phyloP scores from a whole-genome alignment of 2,797 vertebrate genomes.

The Tympanoctomys barrerae region DNA sequence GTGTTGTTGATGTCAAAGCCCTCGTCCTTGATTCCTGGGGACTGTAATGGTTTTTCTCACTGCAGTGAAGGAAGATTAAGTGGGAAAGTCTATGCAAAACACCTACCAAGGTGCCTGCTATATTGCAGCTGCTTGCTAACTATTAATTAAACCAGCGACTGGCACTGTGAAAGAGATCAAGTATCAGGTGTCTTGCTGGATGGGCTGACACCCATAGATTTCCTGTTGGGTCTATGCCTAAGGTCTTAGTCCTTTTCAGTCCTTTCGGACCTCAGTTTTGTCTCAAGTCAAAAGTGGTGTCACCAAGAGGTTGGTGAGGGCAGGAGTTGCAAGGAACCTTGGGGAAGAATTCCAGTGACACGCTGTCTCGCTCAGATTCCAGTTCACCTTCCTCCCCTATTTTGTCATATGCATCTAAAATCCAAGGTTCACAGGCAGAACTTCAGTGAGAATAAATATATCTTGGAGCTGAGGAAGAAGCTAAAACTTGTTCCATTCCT shows the following conservation, averaged over 20 bases:
- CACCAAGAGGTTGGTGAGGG: not conserved
- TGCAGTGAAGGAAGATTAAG: not conserved
- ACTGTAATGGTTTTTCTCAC: not conserved
- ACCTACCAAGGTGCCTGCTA: not conserved
- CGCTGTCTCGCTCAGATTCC: not conserved
- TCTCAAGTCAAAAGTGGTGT: conserved; percentile 22
- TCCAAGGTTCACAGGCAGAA: not conserved
- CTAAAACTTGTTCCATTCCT: not conserved
- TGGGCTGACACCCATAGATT: not conserved
- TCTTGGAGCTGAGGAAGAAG: not conserved
- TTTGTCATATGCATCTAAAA: not conserved
- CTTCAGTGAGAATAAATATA: not conserved
- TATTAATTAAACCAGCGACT: not conserved
- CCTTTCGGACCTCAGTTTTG: not conserved
- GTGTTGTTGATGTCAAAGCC: not conserved
- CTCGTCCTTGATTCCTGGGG: not conserved
- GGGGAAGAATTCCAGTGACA: not conserved
- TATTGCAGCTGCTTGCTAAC: not conserved
- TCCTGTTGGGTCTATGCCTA: not conserved
- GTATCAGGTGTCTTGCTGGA: not conserved
- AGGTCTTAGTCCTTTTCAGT: not conserved
- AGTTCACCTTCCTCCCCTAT: not conserved
- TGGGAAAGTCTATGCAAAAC: not conserved
- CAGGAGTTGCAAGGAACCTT: not conserved
- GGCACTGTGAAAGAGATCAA: not conserved